phyloP scores from a whole-genome alignment of 2,888 invertebrate species.

The Cepaea hortensis region DNA sequence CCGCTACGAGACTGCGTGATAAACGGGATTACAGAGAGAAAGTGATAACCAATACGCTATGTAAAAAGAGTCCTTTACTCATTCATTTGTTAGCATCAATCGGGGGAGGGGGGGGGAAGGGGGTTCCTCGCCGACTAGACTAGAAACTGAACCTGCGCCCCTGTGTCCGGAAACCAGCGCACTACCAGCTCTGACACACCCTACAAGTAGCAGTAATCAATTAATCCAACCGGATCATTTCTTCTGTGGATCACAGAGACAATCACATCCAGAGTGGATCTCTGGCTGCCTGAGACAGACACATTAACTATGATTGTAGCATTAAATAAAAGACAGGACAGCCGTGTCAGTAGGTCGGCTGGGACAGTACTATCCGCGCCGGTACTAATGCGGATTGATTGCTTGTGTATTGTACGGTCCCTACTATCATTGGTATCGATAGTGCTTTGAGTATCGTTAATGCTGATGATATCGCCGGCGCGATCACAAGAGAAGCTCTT shows the following conservation, averaged over 20 bases:
- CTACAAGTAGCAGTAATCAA: neutral
- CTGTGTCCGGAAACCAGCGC: too few species aligned
- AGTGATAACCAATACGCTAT: too few species aligned
- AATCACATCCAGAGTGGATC: neutral
- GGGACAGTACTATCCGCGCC: neutral
- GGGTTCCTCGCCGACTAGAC: too few species aligned
- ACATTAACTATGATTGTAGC: neutral
- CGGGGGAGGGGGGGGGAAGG: too few species aligned
- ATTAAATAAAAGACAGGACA: neutral
- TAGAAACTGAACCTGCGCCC: too few species aligned
- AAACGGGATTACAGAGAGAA: too few species aligned
- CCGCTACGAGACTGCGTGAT: too few species aligned
- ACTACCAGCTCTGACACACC: too few species aligned
- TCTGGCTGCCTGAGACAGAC: neutral
- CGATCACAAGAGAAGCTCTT: neutral
- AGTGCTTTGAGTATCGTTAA: neutral
- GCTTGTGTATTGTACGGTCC: neutral
- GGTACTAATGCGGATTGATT: slow-evolving; percentile 5
- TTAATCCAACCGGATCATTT: neutral
- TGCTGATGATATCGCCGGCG: neutral
- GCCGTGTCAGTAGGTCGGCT: neutral
- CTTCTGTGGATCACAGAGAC: neutral
- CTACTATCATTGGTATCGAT: neutral
- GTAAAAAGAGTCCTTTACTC: too few species aligned
- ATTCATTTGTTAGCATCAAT: too few species aligned